phyloP scores from a whole-genome alignment of 2,797 vertebrate genomes.

The Pipistrellus nathusii region DNA sequence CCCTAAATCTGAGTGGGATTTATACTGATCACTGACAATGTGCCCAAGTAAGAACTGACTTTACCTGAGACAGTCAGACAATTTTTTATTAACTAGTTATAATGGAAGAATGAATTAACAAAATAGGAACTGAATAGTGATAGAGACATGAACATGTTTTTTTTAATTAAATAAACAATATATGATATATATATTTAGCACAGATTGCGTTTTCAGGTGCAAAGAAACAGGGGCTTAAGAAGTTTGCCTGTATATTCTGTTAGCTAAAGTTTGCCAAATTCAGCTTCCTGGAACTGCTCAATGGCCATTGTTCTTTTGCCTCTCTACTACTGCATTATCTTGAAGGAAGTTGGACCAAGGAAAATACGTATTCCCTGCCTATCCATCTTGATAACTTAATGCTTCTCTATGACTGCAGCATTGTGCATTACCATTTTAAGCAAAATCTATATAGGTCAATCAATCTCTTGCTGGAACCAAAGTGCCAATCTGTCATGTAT shows the following conservation, averaged over 20 bases:
- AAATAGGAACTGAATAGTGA: not conserved
- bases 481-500: constrained; percentile 76
- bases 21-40: not conserved
- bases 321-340: constrained; percentile 69
- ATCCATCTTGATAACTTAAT: constrained; percentile 82
- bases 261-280: constrained; percentile 50
- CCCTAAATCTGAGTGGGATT: not conserved
- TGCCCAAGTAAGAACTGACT: not conserved
- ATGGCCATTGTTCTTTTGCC: constrained; percentile 57
- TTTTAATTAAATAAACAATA: not conserved
- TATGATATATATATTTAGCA: not conserved
- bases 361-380: constrained; percentile 70
- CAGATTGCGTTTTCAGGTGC: not conserved
- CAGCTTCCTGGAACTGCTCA: constrained; percentile 32
- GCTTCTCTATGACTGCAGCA: constrained; percentile 73
- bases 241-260: not conserved
- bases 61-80: not conserved
- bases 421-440: constrained; percentile 76
- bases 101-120: not conserved
- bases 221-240: not conserved
- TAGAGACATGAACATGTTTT: not conserved
- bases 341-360: constrained; percentile 71
- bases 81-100: not conserved
- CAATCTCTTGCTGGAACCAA: constrained; percentile 78
- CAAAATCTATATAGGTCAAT: constrained; percentile 83